A percentile compares a stretch with the other conserved stretches of the same genome.
phyloP scores from a whole-genome alignment of 2,888 invertebrate genomes.

The Xanthorhoe spadicearia region DNA sequence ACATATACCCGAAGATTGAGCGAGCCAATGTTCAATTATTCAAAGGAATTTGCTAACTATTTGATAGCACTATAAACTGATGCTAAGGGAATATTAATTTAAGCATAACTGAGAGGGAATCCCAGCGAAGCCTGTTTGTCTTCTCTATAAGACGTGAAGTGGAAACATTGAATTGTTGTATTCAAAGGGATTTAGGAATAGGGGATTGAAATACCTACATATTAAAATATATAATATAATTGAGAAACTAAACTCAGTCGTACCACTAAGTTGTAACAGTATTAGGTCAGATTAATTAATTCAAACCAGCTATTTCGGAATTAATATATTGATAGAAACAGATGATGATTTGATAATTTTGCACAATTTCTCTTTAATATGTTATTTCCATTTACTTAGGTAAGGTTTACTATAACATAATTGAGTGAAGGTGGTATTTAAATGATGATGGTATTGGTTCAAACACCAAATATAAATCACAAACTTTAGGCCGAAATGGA shows the following conservation, averaged over 20 bases:
- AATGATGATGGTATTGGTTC: too few relatives aligned
- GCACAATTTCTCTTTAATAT: too few relatives aligned
- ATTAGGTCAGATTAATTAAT: not conserved
- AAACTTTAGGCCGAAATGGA: not conserved
- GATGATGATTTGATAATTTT: too few relatives aligned
- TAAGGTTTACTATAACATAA: too few relatives aligned
- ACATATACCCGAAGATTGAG: not conserved
- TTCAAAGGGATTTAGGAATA: conserved; percentile 5
- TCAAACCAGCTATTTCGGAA: too few relatives aligned
- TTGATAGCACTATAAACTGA: conserved; percentile 7
- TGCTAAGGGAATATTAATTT: conserved; percentile 10
- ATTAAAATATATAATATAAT: not conserved
- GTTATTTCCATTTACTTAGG: too few relatives aligned
- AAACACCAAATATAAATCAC: too few relatives aligned
- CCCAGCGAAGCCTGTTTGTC: conserved; percentile 17
- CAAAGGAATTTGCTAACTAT: not conserved
- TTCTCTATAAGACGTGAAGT: conserved; percentile 7
- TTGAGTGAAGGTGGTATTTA: too few relatives aligned
- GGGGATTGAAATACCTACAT: not conserved
- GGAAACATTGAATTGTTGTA: conserved; percentile 13
- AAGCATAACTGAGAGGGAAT: conserved; percentile 18
- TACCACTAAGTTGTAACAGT: not conserved
- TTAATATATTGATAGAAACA: too few relatives aligned
- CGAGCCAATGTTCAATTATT: not conserved
- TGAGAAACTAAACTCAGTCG: not conserved